A percentile compares a stretch with the other conserved stretches of the same genome.
Evolutionary conservation across 2,888 invertebrate genomes (phyloP).

Genomic region (Meta bourneti): DNA sequence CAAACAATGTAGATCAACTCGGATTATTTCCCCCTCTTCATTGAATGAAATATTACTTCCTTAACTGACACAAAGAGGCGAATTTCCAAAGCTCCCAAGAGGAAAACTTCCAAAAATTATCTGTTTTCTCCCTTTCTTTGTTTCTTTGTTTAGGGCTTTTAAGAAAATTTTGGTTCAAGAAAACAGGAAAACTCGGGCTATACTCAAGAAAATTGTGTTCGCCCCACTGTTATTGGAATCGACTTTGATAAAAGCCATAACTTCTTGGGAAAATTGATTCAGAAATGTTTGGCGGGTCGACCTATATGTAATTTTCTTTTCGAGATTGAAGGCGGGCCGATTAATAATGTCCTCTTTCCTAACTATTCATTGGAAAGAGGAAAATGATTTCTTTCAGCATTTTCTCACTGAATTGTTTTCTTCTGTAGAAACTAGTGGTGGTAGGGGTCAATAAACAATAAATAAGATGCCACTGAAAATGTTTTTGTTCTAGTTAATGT

Average conservation of each 20-base stretch:
- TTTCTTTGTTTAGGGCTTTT: neutral
- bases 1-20: no score
- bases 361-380: neutral
- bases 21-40: neutral
- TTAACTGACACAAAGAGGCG: neutral
- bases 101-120: neutral
- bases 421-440: neutral
- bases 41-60: neutral
- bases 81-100: neutral
- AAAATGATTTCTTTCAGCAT: neutral
- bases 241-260: slow-evolving; percentile 39
- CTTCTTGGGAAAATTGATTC: slow-evolving; percentile 11
- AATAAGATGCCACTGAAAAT: no score
- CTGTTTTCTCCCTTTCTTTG: neutral
- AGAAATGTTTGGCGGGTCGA: neutral
- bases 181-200: neutral
- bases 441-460: no score
- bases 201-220: slow-evolving; percentile 48
- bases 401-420: neutral
- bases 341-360: neutral
- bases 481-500: no score
- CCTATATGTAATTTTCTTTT: slow-evolving; percentile 37
- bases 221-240: slow-evolving; percentile 26
- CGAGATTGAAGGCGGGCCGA: neutral
- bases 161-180: neutral